These are phyloP conservation scores for pig (Sus scrofa) DNA, from an alignment of 2,113 vertebrate species.

Conservation along the genomic window DNA sequence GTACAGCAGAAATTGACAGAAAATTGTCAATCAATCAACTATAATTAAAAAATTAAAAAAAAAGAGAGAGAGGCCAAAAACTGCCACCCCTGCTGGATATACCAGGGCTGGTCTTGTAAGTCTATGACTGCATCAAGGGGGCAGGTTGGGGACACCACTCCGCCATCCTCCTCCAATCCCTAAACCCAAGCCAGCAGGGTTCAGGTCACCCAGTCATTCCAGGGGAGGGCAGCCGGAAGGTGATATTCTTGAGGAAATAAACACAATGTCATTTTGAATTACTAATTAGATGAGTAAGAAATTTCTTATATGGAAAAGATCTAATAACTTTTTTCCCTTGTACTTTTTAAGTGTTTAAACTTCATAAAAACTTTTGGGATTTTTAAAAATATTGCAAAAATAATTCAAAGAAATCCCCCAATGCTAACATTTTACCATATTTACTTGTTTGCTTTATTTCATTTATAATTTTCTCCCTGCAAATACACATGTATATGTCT, in stretches of 20 bases:
- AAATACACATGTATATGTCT: background rate
- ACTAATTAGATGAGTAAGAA: background rate
- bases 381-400: conserved; percentile 24
- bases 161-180: background rate
- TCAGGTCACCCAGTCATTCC: rapidly evolving
- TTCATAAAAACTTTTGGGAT: background rate
- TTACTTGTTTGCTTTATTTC: background rate
- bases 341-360: background rate
- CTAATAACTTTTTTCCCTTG: background rate
- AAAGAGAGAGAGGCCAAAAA: no score
- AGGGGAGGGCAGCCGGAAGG: background rate
- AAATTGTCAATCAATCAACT: no score
- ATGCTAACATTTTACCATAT: background rate
- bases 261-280: background rate
- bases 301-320: background rate
- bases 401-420: background rate
- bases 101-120: background rate
- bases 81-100: no score
- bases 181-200: rapidly evolving
- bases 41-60: no score
- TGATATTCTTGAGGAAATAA: background rate
- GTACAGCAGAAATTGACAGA: no score
- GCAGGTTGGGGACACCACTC: rapidly evolving
- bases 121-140: rapidly evolving
- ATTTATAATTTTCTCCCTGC: background rate